Percentiles rank a stretch among this genome's conserved stretches.
Evolutionary conservation across 2,797 vertebrate genomes (phyloP).

Genomic region (Cyclura pinguis): DNA sequence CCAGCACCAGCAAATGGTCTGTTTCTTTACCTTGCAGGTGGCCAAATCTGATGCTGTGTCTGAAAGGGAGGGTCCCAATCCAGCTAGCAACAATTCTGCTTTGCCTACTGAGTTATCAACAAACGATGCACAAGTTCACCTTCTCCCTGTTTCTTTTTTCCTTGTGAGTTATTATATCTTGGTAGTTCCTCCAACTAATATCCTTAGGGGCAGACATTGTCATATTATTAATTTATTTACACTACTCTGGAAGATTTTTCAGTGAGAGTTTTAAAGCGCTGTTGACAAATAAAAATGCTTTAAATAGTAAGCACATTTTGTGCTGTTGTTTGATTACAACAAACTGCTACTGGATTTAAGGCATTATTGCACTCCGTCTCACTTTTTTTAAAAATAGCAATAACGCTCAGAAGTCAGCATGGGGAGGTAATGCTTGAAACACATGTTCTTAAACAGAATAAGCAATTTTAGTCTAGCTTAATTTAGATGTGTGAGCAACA

Average conservation of each 20-base stretch:
- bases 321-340: neutral
- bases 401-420: neutral
- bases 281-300: neutral
- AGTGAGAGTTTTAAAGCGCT: neutral
- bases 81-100: neutral
- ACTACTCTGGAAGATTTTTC: neutral
- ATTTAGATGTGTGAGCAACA: too few species aligned
- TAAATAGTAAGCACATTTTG: neutral
- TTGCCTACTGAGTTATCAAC: neutral
- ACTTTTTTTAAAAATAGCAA: neutral
- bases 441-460: neutral
- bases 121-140: neutral
- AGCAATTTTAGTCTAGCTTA: neutral
- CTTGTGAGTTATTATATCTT: neutral
- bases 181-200: neutral
- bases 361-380: neutral
- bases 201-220: neutral
- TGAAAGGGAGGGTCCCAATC: neutral
- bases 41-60: neutral
- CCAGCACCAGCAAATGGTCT: neutral
- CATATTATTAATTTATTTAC: neutral
- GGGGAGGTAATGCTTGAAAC: neutral
- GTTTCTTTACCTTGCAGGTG: neutral
- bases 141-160: neutral
- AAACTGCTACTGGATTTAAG: neutral